Base-by-base conservation (phyloP, 2,113 vertebrate genomes). In the Caracal caracal region DNA sequence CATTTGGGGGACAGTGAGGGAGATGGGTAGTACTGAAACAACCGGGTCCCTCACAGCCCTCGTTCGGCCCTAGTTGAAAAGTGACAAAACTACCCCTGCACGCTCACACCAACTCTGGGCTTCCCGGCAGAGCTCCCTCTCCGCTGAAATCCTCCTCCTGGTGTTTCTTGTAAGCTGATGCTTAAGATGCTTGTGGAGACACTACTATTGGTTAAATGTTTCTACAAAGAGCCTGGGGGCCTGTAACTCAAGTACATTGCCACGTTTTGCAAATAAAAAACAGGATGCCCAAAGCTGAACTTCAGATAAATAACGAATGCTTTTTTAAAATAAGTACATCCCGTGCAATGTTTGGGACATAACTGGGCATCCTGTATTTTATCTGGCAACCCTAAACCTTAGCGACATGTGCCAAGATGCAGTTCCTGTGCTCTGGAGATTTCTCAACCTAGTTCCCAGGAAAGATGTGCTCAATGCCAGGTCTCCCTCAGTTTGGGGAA, bases 241-340 rank as follows among this genome's bases (percentile, higher is more conserved):
- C 40, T 51, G 78, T 75, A 61, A 16, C 51, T 9, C 85, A 83
- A 90, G 33, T 15, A 84, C 75, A 66, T n/a, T 17, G 78, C n/a
- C 61, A 78, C 81, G 49, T 43, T 80, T 68, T 6, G 2, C n/a
- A 83, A 86, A 30, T 40, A 37, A 68, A 76, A 78, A 71, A 17
- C 66, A 81, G 47, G 19, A 70, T 4, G 19, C 28, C 86, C 85
- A 66, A 71, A 90, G 10, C 43, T 78, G 53, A 86, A 40, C 73
- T 97, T 86, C 24, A 85, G 92, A 51, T 88, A 73, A 88, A 92
- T 43, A 70, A 56, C 15, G 70, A 66, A 79, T 79, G 49, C 13
- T 20, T 66, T 78, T 94, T 56, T 82, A 90, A 24, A 90, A 16
- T 80, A 35, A 47, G 47, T 53, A 78, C 43, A 30, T 51, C n/a